A percentile compares a stretch with the other conserved stretches of the same genome.
These are phyloP conservation scores for Bombus cullumanus DNA, from an alignment of 1,140 invertebrate genomes.

Conservation along the genomic window DNA sequence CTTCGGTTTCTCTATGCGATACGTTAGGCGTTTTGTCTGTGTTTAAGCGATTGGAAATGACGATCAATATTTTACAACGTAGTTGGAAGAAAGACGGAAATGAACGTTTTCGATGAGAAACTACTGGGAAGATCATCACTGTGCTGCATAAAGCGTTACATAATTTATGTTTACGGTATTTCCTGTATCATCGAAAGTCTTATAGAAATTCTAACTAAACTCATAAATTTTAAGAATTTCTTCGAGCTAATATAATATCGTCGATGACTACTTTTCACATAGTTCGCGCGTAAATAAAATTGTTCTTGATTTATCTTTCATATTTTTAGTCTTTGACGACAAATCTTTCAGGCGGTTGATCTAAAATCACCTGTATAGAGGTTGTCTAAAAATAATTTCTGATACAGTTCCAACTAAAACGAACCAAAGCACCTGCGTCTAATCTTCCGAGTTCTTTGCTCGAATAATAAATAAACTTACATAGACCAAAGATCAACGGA, in stretches of 20 bases:
- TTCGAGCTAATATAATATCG: neutral
- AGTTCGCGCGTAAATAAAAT: no score
- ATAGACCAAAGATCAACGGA: neutral
- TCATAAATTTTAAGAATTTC: neutral
- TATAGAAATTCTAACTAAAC: neutral
- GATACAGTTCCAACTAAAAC: conserved; percentile 10
- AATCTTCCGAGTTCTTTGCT: neutral
- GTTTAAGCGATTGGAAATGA: neutral
- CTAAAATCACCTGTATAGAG: neutral
- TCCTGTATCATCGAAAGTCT: neutral
- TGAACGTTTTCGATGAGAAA: no score
- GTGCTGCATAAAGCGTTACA: no score
- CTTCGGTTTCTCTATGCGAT: no score
- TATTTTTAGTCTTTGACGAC: neutral
- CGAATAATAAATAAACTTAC: neutral
- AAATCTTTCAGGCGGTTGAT: neutral
- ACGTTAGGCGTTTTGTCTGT: neutral
- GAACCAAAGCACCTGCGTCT: neutral
- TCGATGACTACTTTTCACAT: no score
- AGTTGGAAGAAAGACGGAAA: no score
- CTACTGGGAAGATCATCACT: no score
- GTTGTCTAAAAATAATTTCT: conserved; percentile 21
- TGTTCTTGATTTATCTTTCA: no score
- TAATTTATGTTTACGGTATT: no score
- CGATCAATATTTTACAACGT: neutral